Base-by-base conservation (phyloP, 1,140 invertebrate species). In the Drosophila paulistorum region DNA sequence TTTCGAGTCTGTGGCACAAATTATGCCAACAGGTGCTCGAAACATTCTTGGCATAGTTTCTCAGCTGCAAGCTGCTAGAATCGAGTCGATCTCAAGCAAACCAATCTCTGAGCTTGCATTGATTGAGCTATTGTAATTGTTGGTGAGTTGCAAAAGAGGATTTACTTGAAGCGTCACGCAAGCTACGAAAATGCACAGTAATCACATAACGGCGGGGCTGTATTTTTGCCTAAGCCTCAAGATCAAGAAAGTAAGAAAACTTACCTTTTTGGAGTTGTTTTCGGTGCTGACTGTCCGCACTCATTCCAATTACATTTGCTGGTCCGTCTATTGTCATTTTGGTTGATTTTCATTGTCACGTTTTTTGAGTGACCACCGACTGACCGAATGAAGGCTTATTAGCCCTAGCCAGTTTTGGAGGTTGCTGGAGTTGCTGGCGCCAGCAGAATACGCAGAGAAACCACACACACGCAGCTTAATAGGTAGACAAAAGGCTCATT, bases 11-110 rank as follows among this genome's bases (percentile, higher is more conserved):
- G 42, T 59, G 71, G 23, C 63, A 59, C 68, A 78, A 78, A 79
- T 65, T 17, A 74, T 74, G 76, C 76, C 76, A 79, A 69, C 77
- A 79, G 77, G 77, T 79, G 77, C 77, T 79, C 71, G 10, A 51
- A 73, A 58, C 76, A 79, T 79, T 79, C 77, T 79, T 74, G 77
- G 77, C 76, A 79, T 79, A 79, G 76, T 79, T 79, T 79, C 64
- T 77, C 23, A 78, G 64, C 71, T 77, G 55, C 51, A 45, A n/a
- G 39, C 35, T 6, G 17, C 37, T 11, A 10, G n/a, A 41, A 14
- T 23, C 59, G 17, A 13, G 17, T n/a, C 20, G 13, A 20, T 41
- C 20, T 7, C 30, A 30, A 30, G 30, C 30, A 30, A 30, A 30
- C 30, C 30, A 30, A 30, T 30, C 30, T 30, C 30, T 30, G 58